Percentiles rank a stretch among this genome's conserved stretches.
Conservation (phyloP, 2,888 invertebrate species). For the Melikaiella ostensackeni region DNA sequence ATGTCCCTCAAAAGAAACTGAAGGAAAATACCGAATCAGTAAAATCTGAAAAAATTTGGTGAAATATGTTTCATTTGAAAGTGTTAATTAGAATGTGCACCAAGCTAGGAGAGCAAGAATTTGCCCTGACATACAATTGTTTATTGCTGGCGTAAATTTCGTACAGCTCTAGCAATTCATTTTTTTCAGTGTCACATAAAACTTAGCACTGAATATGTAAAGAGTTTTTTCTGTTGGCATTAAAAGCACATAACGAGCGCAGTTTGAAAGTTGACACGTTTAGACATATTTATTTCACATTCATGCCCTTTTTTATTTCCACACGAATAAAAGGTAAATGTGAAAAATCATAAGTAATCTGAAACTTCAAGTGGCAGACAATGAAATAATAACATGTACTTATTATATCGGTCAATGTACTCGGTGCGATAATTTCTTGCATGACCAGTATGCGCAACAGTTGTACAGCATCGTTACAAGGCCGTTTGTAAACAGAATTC, state of each 20-base stretch:
- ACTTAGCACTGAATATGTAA: slow-evolving; percentile 20
- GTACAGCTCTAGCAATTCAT: neutral
- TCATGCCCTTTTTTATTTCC: neutral
- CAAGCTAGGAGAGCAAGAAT: neutral
- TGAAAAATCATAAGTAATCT: slow-evolving; percentile 10
- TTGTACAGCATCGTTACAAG: slow-evolving; percentile 12
- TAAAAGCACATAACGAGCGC: slow-evolving; percentile 13
- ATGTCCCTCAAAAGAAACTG: neutral
- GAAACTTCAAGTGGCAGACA: slow-evolving; percentile 26
- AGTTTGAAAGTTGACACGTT: slow-evolving; percentile 21
- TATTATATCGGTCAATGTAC: slow-evolving; percentile 35
- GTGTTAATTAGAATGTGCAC: neutral
- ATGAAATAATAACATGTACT: slow-evolving; percentile 34
- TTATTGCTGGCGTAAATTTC: neutral
- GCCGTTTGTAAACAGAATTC: slow-evolving; percentile 26
- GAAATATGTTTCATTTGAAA: neutral
- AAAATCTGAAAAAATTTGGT: neutral
- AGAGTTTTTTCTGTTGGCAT: neutral
- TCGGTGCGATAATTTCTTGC: slow-evolving; percentile 24
- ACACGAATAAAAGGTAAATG: slow-evolving; percentile 1
- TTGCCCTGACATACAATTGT: neutral
- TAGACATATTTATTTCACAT: slow-evolving; percentile 20
- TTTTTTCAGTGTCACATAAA: slow-evolving; percentile 8
- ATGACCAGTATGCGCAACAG: slow-evolving; percentile 17
- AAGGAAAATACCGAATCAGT: neutral